phyloP scores from a whole-genome alignment of 1,140 invertebrate species.

The Drosophila nikananu region DNA sequence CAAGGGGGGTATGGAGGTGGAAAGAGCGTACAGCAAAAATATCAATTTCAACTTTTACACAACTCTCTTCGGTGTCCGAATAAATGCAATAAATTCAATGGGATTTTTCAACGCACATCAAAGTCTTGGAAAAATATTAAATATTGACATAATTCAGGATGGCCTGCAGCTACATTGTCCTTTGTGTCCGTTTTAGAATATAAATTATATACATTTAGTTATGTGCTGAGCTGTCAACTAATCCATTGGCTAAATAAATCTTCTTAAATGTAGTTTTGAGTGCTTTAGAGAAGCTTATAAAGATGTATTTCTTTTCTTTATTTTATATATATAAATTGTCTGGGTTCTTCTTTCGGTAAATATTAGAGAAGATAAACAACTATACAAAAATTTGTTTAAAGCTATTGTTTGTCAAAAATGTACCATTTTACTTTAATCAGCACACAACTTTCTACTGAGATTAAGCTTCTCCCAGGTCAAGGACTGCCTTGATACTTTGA shows the following conservation, averaged over 20 bases:
- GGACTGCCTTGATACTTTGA: not conserved
- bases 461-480: too few species aligned
- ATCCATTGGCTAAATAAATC: not conserved
- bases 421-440: not conserved
- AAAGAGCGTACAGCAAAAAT: slow-evolving; percentile 6
- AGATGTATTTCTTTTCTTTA: not conserved
- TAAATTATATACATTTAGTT: not conserved
- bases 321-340: not conserved
- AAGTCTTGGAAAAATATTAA: not conserved
- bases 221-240: not conserved
- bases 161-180: not conserved
- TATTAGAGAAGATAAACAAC: not conserved
- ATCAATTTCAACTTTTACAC: slow-evolving; percentile 29
- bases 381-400: not conserved
- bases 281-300: not conserved
- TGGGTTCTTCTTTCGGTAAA: not conserved
- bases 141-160: not conserved
- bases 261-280: not conserved
- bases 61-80: slow-evolving; percentile 15
- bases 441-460: not conserved
- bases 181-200: not conserved
- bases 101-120: not conserved
- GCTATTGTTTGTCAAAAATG: not conserved
- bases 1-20: not conserved
- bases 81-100: slow-evolving; percentile 19